A percentile compares a stretch with the other conserved stretches of the same genome.
Conservation (phyloP, 2,113 vertebrate species). For the Nesospiza acunhae region DNA sequence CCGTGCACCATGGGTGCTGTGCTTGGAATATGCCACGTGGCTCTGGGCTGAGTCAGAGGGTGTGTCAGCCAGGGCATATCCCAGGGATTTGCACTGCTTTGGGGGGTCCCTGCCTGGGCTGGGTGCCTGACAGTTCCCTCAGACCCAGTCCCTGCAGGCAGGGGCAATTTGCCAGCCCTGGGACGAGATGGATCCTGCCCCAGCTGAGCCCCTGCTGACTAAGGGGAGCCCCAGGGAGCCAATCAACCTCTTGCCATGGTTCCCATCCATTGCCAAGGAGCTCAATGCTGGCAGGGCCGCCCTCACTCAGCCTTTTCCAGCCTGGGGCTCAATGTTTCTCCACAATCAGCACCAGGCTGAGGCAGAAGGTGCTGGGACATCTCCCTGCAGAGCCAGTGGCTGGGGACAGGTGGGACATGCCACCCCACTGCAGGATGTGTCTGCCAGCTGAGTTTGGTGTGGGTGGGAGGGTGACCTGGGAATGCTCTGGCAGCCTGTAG, state of each 20-base stretch:
- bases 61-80: neutral
- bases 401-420: neutral
- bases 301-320: neutral
- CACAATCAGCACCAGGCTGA: neutral
- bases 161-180: neutral
- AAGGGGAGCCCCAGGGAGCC: neutral
- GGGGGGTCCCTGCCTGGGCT: neutral
- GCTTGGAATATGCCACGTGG: rapidly evolving
- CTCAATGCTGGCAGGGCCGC: rapidly evolving
- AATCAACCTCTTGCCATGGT: neutral
- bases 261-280: neutral
- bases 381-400: neutral
- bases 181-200: neutral
- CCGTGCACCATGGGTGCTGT: rapidly evolving
- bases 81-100: neutral
- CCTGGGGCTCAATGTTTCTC: neutral
- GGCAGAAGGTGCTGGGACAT: rapidly evolving
- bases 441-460: rapidly evolving
- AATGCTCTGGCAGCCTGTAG: neutral
- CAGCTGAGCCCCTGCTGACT: neutral
- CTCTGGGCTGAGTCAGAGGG: neutral
- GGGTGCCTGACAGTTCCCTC: neutral
- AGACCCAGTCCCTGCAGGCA: neutral
- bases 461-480: neutral
- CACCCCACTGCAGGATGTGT: rapidly evolving